Evolutionary conservation across 2,797 vertebrate species (phyloP), one percentile per base, ranked within the genome.

Genomic region (Euthynnus affinis): DNA sequence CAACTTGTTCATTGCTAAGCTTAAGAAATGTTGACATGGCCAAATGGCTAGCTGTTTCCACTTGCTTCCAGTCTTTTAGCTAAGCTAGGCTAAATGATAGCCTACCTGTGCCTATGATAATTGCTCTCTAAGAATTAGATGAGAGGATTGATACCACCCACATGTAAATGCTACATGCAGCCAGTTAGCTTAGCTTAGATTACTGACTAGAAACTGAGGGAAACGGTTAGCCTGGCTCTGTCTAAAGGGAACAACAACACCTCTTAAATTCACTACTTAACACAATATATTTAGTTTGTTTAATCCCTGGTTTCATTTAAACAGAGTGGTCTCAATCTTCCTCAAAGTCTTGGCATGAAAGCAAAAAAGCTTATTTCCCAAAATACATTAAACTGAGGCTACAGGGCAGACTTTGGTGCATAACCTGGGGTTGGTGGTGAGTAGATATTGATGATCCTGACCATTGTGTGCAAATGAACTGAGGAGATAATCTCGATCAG

Each of bases 401-500:
- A 49, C 71, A 42, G 71, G 29, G 40, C 23, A 53, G 59, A 69
- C 59, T 64, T 56, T 37, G 71, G 65, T 71, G 81, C 83, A 75
- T 58, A 77, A 78, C 80, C 76, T 72, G n/a, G 58, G 74, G 74
- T 68, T 29, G 64, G 65, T 46, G 56, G 74, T 25, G 79, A 80
- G 84, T 48, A 86, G 84, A 88, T 91, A 94, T 82, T 78, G 89
- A 91, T 82, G 89, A 73, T 83, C 72, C 78, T 27, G 75, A 85
- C 84, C 93, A 93, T 90, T 94, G 93, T 94, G 92, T 94, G 94
- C 87, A 93, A 94, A 94, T 93, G 86, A 91, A 85, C 82, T 6
- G 64, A 84, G 80, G 81, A 92, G 92, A 89, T 94, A 90, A 92
- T 94, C 91, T 91, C 81, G 86, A 89, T 89, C 91, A 87, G 90